Evolutionary conservation across 2,113 vertebrate genomes (phyloP), one percentile per base, ranked within the genome.

Genomic region (Pelvicachromis taeniatus): DNA sequence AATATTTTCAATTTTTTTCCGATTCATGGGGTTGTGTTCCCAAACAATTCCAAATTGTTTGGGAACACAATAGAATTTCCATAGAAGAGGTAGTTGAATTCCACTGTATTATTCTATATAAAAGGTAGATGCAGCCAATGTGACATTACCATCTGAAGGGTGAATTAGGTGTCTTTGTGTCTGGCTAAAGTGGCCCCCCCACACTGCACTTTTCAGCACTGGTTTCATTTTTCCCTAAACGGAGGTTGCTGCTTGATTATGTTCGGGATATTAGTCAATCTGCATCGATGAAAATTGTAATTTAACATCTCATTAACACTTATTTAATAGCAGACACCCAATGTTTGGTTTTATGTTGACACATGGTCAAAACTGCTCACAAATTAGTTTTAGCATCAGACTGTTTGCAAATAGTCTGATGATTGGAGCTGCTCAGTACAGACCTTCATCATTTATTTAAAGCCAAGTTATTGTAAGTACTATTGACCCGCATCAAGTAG

Each of bases 361-460:
- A 52, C 26, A 31, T 75, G 70, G 45, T 83, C 7, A 59, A 40
- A 29, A 80, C 42, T 21, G 23, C 17, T 52, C 70, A 31, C 45
- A 33, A 75, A 75, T 75, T 17, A 52, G 70, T 52, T 75, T 75
- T 31, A 52, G 29, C 45, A 75, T n/a, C 16, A 16, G 23, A 63
- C n/a, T 35, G 33, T 40, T 19, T 52, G 26, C 33, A 2, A n/a
- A 17, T 17, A 6, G 58, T 77, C 11, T 38, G 31, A 42, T 9
- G 38, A 29, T 11, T 33, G 23, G 2, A 54, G 58, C 42, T 23
- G 6, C 63, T 31, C 50, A 65, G 54, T 21, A 77, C 89, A 82
- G 80, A 61, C 35, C 45, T 42, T 53, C 79, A 63, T 83, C 59
- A 56, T 85, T 84, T 65, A 83, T 83, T 88, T 88, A 73, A 80